Evolutionary conservation across 2,888 invertebrate species (phyloP), one percentile per base, ranked within the genome.

Genomic region (Standfussiana lucernea): DNA sequence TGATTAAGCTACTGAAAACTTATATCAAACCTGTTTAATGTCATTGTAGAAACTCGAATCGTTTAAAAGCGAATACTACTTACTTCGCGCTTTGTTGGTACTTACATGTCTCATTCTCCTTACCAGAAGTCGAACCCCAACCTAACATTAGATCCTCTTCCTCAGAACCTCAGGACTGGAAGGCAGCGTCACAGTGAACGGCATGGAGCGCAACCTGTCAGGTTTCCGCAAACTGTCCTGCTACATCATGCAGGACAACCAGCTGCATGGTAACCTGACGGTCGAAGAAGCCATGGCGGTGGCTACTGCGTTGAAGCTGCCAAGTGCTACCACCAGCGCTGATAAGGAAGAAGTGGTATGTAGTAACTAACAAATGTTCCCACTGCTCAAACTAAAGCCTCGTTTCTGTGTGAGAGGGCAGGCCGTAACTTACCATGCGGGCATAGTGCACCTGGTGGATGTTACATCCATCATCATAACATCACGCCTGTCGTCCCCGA

Each of bases 191-290:
- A 98, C 98, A 81, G 98, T 98, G 97, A 99, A 99, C 93, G 98
- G 98, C 13, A 97, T 97, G 92, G 98, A 98, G 94, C 97, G 98
- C 84, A 98, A 98, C 94, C 95, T 98, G 84, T 98, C 98, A 87
- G 97, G 98, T 89, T 99, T 99, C 97, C 97, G 99, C 79, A 99
- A 99, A 96, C 97, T 99, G 87, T 99, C 99, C 0, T 99, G 99
- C 91, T 99, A 99, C 96, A 99, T 99, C 93, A 99, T 99, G 99
- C 99, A 99, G 94, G 99, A 99, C 93, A 99, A 99, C 95, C 98
- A 99, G 94, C 97, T 99, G 65, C 98, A 99, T 91, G 98, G 98
- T 1, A 99, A 99, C 96, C 97, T 99, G 86, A 99, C 99, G 0
- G 99, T 99, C 6, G 98, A 98, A 91, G 99, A 99, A 95, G 98